Evolutionary conservation across 2,113 vertebrate species (phyloP).

Genomic region (Zeus faber): DNA sequence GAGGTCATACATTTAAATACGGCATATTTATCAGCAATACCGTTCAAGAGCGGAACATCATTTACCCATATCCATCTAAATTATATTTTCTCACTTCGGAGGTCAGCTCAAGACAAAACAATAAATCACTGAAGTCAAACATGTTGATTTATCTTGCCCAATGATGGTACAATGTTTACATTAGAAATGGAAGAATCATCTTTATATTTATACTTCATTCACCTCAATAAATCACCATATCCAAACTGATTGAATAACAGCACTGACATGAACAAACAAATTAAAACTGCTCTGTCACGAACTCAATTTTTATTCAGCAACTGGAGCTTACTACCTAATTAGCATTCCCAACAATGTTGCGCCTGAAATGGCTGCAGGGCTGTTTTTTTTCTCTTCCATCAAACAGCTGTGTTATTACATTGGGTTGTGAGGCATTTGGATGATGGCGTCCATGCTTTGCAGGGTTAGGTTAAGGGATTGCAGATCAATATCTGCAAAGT

Average conservation of each 20-base stretch:
- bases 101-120: neutral
- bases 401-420: constrained; percentile 23
- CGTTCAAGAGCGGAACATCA: too few relatives aligned
- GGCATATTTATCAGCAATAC: too few relatives aligned
- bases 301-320: constrained; percentile 35
- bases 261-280: constrained; percentile 22
- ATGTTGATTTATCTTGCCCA: neutral
- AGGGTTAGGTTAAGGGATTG: too few relatives aligned
- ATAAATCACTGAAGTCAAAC: neutral
- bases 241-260: constrained; percentile 18
- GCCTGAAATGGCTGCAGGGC: constrained; percentile 23
- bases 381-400: constrained; percentile 12
- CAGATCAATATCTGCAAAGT: constrained; percentile 13
- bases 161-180: constrained; percentile 17
- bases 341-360: constrained; percentile 28
- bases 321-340: constrained; percentile 35
- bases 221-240: constrained; percentile 12
- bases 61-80: too few relatives aligned
- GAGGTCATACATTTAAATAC: too few relatives aligned
- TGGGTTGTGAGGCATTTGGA: constrained; percentile 22
- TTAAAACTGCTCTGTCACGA: constrained; percentile 30
- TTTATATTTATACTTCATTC: constrained; percentile 18
- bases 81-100: neutral
- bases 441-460: constrained; percentile 23
- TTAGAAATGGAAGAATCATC: constrained; percentile 10